Evolutionary conservation across 2,888 invertebrate species (phyloP), one percentile per base, ranked within the genome.

Genomic region (Eupelmus urozonus): DNA sequence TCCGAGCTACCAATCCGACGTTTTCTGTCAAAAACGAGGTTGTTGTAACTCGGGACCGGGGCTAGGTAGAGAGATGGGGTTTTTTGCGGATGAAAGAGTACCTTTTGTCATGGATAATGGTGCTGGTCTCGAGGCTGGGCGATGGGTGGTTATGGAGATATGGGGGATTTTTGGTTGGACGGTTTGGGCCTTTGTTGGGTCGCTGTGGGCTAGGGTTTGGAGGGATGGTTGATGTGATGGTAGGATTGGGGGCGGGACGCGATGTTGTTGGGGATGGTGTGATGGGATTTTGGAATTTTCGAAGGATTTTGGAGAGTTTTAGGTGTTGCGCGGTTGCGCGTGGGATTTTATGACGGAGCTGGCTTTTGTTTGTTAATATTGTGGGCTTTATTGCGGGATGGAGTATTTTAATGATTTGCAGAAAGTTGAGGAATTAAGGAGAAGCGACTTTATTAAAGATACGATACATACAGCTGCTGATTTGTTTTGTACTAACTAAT

Each of bases 21-120:
- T 34, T 57, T 49, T 63, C 80, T 45, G 74, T 69, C 80, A 83
- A 86, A 86, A 84, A 83, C 72, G 78, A 78, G 70, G 65, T 79
- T 79, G 76, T 84, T 71, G 76, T 85, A 87, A 82, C 83, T 86
- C 82, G 18, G 0, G 34, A 85, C 76, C 80, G 63, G 75, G 0
- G 13, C 3, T 7, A 59, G 80, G 67, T 85, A 85, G 82, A 74
- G 55, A 42, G 4, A 63, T 73, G 79, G 81, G 78, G 78, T 62
- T 73, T 86, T 84, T 79, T 75, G 18, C 53, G 25, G 4, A 23
- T 11, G 20, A 53, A 81, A 84, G 82, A 63, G 20, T 69, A 83
- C 62, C 77, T 60, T 84, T 85, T 87, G 86, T 87, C 87, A 85
- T 83, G 83, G 49, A 65, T 25, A 80, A 60, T 63, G 77, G 62